Evolutionary conservation across 2,797 vertebrate species (phyloP), one percentile per base, ranked within the genome.

Genomic region (Pangasius mekongensis): DNA sequence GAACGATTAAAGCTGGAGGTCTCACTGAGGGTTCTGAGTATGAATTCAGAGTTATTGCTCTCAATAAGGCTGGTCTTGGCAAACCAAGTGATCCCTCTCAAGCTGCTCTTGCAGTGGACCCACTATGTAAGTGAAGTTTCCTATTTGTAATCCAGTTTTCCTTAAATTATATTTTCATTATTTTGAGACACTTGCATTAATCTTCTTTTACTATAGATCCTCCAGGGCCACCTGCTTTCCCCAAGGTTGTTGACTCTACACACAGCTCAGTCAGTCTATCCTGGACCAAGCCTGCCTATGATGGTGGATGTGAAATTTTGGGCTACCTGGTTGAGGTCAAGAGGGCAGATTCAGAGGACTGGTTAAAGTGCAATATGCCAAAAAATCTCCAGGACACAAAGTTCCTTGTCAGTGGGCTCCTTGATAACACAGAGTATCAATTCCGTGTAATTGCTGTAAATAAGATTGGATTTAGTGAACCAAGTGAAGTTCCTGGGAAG

Each of bases 281-380:
- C 52, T 99, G 99, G 99, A 97, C 97, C 92, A 99, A 99, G 91
- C 99, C 99, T 74, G 99, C 99, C 0, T 99, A 97, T 67, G 99
- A 99, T 24, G 99, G 99, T 20, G 99, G 99, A 86, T 99, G 98
- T 90, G 98, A 99, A 91, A 99, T 99, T 93, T 97, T 97, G 27
- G 99, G 99, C 87, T 99, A 99, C 91, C 94, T 99, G 64, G 98
- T 99, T 89, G 98, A 99, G 94, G 95, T 94, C 90, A 99, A 98
- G 94, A 93, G 97, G 94, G 97, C 91, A 24, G 97, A 98, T 30
- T 95, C 95, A 0, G 98, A 97, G 83, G 95, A 97, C 91, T 99
- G 99, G 98, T 96, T 94, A 81, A 97, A 97, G 91, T 99, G 98
- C 94, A 99, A 99, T 81, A 94, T 99, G 60, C 97, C 99, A 1